A percentile compares a stretch with the other conserved stretches of the same genome.
These are phyloP conservation scores for Oriolus oriolus DNA, from an alignment of 2,113 vertebrate species.

Conservation along the genomic window DNA sequence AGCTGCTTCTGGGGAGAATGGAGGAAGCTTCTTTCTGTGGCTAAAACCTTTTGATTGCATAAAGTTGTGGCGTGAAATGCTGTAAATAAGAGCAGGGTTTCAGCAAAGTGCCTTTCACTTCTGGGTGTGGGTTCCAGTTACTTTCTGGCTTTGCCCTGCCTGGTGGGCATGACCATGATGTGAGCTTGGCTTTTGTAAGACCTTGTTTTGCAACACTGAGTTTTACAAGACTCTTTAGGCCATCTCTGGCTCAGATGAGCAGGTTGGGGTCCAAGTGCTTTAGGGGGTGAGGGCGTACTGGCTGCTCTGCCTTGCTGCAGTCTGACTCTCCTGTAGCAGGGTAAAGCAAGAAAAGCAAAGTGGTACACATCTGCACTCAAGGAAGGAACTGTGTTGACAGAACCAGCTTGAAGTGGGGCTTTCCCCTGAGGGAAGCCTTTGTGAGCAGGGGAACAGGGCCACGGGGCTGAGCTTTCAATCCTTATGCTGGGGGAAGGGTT, in stretches of 20 bases:
- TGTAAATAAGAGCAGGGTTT: conserved; percentile 15
- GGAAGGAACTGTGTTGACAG: background rate
- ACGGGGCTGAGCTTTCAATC: background rate
- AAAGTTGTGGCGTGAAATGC: background rate
- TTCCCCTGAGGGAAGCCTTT: background rate
- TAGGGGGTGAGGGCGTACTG: background rate
- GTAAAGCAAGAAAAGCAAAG: background rate
- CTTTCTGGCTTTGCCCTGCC: background rate
- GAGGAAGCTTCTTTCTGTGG: background rate
- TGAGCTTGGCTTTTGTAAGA: conserved; percentile 12
- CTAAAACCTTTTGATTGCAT: conserved; percentile 25
- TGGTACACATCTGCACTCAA: background rate
- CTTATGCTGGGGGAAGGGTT: background rate
- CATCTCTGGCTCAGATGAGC: background rate
- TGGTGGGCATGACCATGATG: background rate
- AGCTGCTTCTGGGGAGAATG: background rate
- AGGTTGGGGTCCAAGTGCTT: background rate
- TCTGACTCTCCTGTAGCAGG: background rate
- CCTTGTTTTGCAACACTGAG: background rate
- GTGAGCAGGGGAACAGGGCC: background rate
- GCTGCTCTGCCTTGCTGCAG: background rate
- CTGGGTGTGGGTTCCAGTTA: conserved; percentile 29
- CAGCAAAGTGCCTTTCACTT: background rate
- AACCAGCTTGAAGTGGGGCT: background rate
- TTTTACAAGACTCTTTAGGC: background rate